A percentile compares a stretch with the other conserved stretches of the same genome.
Conservation (phyloP, 2,888 invertebrate species). For the Patella caerulea region DNA sequence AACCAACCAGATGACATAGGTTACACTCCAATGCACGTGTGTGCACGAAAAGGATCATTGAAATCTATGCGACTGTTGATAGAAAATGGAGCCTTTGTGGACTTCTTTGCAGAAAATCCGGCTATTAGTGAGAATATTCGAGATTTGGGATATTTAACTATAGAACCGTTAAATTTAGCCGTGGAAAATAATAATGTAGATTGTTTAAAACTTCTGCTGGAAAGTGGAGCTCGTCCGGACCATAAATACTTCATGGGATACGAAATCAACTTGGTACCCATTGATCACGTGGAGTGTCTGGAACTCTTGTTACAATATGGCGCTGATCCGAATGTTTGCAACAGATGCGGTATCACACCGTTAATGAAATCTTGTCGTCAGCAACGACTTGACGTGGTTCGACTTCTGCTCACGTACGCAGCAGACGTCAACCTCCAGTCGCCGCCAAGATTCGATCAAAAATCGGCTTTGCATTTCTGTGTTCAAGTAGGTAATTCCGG, state of each 20-base stretch:
- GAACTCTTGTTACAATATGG: slow-evolving; percentile 87
- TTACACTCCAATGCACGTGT: slow-evolving; percentile 90
- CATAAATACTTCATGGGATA: slow-evolving; percentile 92
- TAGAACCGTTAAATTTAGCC: slow-evolving; percentile 90
- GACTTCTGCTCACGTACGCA: slow-evolving; percentile 81
- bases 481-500: slow-evolving; percentile 83
- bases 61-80: slow-evolving; percentile 77
- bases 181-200: slow-evolving; percentile 87
- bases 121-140: slow-evolving; percentile 53
- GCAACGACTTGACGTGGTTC: slow-evolving; percentile 55
- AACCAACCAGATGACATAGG: slow-evolving; percentile 86
- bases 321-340: slow-evolving; percentile 88
- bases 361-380: slow-evolving; percentile 88
- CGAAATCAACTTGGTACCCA: slow-evolving; percentile 88
- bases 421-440: slow-evolving; percentile 90
- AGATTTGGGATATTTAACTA: slow-evolving; percentile 70
- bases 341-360: slow-evolving; percentile 89
- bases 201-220: slow-evolving; percentile 78
- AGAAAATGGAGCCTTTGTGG: slow-evolving; percentile 84
- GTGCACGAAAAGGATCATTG: slow-evolving; percentile 88
- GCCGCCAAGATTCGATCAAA: slow-evolving; percentile 87
- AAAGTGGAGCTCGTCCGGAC: slow-evolving; percentile 90
- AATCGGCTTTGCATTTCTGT: slow-evolving; percentile 91
- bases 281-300: slow-evolving; percentile 83
- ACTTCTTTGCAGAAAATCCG: slow-evolving; percentile 78